phyloP scores from a whole-genome alignment of 1,140 invertebrate species.

The Lepeophtheirus salmonis region DNA sequence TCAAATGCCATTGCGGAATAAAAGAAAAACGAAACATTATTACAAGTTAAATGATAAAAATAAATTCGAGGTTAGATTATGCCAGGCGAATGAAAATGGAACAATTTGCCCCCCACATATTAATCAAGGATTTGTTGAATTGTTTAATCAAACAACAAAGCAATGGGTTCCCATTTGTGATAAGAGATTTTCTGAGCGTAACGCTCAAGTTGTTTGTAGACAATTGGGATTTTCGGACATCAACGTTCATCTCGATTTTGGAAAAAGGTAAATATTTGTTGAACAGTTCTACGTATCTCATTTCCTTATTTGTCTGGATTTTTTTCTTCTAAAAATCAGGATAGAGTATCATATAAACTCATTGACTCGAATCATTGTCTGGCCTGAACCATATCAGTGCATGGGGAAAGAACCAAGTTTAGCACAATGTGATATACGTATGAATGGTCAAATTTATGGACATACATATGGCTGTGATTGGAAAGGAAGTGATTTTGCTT shows the following conservation, averaged over 20 bases:
- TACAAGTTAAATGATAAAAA: background rate
- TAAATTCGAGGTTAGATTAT: constrained; percentile 16
- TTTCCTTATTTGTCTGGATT: too few species aligned
- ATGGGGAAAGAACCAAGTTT: constrained; percentile 59
- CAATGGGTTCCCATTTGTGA: constrained; percentile 97
- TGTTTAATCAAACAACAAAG: constrained; percentile 78
- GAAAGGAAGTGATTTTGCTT: constrained; percentile 68
- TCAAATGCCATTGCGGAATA: background rate
- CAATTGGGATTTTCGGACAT: constrained; percentile 75
- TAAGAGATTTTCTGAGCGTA: constrained; percentile 73
- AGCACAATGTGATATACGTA: constrained; percentile 64
- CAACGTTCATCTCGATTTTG: constrained; percentile 64
- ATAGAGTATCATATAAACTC: constrained; percentile 68
- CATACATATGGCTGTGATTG: constrained; percentile 62
- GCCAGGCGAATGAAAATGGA: constrained; percentile 21
- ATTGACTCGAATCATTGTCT: constrained; percentile 66
- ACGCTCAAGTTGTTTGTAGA: constrained; percentile 82
- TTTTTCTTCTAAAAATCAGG: background rate
- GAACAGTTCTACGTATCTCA: too few species aligned
- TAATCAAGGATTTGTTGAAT: constrained; percentile 59
- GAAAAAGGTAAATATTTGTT: constrained; percentile 41
- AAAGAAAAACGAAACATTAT: background rate
- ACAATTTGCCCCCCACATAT: constrained; percentile 24
- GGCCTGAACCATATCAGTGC: constrained; percentile 75
- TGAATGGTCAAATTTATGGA: constrained; percentile 71